Evolutionary conservation across 2,888 invertebrate species (phyloP).

Genomic region (Siphlonurus alternatus): DNA sequence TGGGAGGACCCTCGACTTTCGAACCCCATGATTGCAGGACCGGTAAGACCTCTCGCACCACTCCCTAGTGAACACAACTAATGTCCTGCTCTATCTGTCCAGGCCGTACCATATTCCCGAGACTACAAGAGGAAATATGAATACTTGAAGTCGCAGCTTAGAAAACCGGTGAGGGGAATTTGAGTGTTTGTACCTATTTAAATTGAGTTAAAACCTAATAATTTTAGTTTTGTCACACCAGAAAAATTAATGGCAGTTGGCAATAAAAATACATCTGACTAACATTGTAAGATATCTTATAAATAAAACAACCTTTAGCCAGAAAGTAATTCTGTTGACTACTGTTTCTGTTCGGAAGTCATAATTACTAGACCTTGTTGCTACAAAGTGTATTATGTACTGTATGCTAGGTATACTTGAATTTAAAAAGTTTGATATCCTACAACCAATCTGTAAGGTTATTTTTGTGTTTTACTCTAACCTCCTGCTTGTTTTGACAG

Average conservation of each 20-base stretch:
- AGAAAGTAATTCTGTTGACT: too few species aligned
- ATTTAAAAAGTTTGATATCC: too few species aligned
- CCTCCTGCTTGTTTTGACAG: too few species aligned
- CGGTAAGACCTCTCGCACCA: conserved; percentile 31
- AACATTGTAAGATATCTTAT: too few species aligned
- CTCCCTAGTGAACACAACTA: not conserved
- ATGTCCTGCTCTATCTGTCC: conserved; percentile 18
- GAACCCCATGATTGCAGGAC: conserved; percentile 92
- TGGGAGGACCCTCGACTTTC: conserved; percentile 98
- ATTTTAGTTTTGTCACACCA: not conserved
- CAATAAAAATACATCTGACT: too few species aligned
- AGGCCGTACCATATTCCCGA: conserved; percentile 93
- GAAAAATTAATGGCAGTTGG: not conserved
- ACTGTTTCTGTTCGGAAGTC: too few species aligned
- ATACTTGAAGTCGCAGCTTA: conserved; percentile 89
- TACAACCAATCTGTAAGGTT: too few species aligned
- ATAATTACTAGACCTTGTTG: too few species aligned
- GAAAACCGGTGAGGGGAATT: conserved; percentile 74
- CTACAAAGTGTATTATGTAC: too few species aligned
- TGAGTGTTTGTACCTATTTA: not conserved
- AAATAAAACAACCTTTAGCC: too few species aligned
- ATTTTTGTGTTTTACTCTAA: too few species aligned
- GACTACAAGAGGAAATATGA: conserved; percentile 99
- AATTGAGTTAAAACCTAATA: not conserved
- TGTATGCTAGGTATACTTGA: too few species aligned